Conservation (phyloP, 53 echinoderm and acorn worm genomes). For the Mesocentrotus franciscanus region DNA sequence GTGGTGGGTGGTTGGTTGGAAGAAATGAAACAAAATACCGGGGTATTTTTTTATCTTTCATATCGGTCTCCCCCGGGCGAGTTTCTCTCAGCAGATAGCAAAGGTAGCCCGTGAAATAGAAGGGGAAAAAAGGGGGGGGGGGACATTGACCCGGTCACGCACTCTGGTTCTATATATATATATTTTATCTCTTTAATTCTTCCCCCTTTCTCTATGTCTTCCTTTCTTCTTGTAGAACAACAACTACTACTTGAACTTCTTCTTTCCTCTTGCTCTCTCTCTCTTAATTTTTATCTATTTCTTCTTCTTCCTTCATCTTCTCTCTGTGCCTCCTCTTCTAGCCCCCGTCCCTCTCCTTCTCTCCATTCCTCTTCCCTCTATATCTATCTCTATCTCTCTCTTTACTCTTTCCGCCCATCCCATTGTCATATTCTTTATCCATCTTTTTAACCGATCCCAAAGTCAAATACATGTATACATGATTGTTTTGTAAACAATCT, state of each 20-base stretch:
- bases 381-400: too few species aligned
- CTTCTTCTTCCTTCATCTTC: neutral
- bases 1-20: neutral
- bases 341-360: neutral
- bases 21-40: slow-evolving; percentile 42
- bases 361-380: neutral
- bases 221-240: too few species aligned
- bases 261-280: neutral
- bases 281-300: neutral
- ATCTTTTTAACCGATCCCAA: too few species aligned
- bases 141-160: slow-evolving; percentile 21
- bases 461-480: too few species aligned
- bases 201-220: too few species aligned
- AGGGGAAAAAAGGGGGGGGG: neutral
- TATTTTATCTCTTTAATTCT: too few species aligned
- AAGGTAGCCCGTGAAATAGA: neutral
- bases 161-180: neutral
- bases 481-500: too few species aligned
- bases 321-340: neutral
- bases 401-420: too few species aligned
- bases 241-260: neutral
- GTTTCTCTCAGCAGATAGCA: neutral
- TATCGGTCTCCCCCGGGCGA: neutral
- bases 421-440: too few species aligned
- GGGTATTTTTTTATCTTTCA: slow-evolving; percentile 53